Evolutionary conservation across 2,113 vertebrate species (phyloP).

Genomic region (Sylvia atricapilla): DNA sequence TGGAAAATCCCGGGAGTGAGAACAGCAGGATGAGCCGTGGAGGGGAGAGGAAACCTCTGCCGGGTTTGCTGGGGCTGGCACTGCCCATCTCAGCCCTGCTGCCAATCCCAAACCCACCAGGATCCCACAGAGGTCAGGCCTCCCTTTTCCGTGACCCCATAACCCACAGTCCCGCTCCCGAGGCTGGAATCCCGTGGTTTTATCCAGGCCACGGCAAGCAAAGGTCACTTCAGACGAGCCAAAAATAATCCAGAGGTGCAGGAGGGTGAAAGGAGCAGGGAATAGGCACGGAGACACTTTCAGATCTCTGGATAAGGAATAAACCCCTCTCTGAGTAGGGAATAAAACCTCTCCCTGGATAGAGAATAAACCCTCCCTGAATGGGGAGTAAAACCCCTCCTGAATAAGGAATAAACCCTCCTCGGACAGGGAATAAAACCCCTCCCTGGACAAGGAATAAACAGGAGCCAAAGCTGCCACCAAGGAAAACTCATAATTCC

Average conservation of each 20-base stretch:
- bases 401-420: neutral
- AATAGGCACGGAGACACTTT: neutral
- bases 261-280: neutral
- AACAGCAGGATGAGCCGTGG: rapidly evolving
- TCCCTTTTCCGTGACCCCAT: neutral
- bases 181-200: neutral
- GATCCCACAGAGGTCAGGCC: neutral
- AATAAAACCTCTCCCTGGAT: neutral
- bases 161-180: neutral
- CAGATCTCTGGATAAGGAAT: neutral
- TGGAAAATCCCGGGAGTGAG: neutral
- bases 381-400: neutral
- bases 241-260: neutral
- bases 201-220: rapidly evolving
- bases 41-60: neutral
- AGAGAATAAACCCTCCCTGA: neutral
- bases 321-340: neutral
- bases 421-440: neutral
- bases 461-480: no score
- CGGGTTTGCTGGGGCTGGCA: neutral
- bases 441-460: neutral
- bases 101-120: neutral
- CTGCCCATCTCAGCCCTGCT: neutral
- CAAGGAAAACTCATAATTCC: neutral
- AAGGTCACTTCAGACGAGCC: neutral